Conservation (phyloP, 1,140 invertebrate species). For the Stegodyphus dumicola region DNA sequence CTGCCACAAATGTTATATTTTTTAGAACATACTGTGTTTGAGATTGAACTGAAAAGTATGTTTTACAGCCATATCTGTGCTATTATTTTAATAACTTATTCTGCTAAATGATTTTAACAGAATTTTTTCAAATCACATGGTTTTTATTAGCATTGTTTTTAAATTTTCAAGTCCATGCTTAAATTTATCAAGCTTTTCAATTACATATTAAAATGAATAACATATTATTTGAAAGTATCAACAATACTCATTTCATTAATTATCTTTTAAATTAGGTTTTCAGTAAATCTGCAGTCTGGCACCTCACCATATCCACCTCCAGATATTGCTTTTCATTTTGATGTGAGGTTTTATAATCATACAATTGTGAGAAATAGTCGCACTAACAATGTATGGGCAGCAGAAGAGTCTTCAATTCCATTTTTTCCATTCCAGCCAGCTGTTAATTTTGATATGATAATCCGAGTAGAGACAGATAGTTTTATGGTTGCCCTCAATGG, state of each 20-base stretch:
- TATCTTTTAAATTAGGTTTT: conserved; percentile 70
- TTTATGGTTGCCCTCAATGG: conserved; percentile 84
- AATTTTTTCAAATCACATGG: too few relatives aligned
- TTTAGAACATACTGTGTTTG: too few relatives aligned
- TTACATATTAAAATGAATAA: too few relatives aligned
- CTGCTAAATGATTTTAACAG: too few relatives aligned
- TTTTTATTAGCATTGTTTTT: too few relatives aligned
- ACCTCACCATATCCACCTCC: conserved; percentile 71
- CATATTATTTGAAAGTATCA: too few relatives aligned
- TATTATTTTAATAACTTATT: too few relatives aligned
- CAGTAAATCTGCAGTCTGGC: conserved; percentile 74
- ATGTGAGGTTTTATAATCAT: conserved; percentile 61
- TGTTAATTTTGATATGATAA: conserved; percentile 78
- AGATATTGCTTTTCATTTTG: conserved; percentile 83
- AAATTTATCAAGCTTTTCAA: too few relatives aligned
- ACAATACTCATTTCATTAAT: background rate
- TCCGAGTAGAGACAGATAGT: conserved; percentile 75
- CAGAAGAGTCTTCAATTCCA: conserved; percentile 77
- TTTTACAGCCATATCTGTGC: too few relatives aligned
- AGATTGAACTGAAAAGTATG: too few relatives aligned
- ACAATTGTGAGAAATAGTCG: conserved; percentile 81
- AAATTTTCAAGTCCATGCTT: too few relatives aligned
- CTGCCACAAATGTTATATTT: too few relatives aligned
- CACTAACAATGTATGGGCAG: conserved; percentile 74
- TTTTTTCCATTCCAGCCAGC: conserved; percentile 75